Evolutionary conservation across 1,140 invertebrate genomes (phyloP).

Genomic region (Mylabris phalerata): DNA sequence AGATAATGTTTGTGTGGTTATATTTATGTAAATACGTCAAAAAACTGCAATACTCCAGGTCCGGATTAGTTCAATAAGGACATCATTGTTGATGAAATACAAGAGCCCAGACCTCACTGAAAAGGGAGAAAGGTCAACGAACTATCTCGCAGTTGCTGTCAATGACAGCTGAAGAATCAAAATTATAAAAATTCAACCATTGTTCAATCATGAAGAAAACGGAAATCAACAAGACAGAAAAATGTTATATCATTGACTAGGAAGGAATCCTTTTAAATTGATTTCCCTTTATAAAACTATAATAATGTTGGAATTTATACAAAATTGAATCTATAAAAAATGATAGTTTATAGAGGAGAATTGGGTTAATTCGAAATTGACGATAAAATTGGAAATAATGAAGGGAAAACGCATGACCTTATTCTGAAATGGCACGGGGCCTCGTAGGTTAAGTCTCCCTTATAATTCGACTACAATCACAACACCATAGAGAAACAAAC

Average conservation of each 20-base stretch:
- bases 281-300: too few relatives aligned
- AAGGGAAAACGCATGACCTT: slow-evolving; percentile 9
- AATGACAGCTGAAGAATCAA: slow-evolving; percentile 4
- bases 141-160: slow-evolving; percentile 11
- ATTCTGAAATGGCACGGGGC: slow-evolving; percentile 4
- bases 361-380: too few relatives aligned
- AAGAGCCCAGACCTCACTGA: slow-evolving; percentile 4
- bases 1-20: too few relatives aligned
- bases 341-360: too few relatives aligned
- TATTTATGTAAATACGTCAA: too few relatives aligned
- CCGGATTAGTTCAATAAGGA: slow-evolving; percentile 13
- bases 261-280: too few relatives aligned
- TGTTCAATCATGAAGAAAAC: too few relatives aligned
- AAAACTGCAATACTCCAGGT: background rate
- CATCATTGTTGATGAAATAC: background rate
- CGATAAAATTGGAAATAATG: background rate
- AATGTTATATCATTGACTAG: too few relatives aligned
- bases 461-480: background rate
- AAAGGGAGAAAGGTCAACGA: slow-evolving; percentile 3
- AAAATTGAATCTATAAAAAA: too few relatives aligned
- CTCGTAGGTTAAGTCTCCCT: slow-evolving; percentile 10
- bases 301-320: too few relatives aligned
- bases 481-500: background rate
- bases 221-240: too few relatives aligned
- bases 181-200: too few relatives aligned